Conservation (phyloP, 2,797 vertebrate species). For the Eospalax fontanierii region DNA sequence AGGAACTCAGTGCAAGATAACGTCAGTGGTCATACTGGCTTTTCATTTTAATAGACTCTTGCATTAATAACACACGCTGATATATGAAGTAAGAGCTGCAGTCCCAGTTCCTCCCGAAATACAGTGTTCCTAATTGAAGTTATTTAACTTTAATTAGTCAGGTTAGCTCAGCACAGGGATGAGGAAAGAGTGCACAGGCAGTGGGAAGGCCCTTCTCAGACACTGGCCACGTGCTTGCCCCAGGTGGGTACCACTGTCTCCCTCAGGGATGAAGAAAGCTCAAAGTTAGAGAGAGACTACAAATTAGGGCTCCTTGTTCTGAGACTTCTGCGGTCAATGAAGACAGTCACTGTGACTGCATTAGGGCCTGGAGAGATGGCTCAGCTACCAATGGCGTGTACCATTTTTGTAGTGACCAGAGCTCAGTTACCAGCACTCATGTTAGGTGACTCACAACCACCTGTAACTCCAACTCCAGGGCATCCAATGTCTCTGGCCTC, state of each 20-base stretch:
- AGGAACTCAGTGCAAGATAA: slow-evolving; percentile 81
- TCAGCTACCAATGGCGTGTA: not conserved
- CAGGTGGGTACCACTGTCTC: not conserved
- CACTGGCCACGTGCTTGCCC: not conserved
- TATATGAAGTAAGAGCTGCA: not conserved
- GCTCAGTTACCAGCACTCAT: not conserved
- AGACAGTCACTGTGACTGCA: not conserved
- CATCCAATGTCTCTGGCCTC: not conserved
- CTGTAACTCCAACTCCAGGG: not conserved
- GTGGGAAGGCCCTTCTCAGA: not conserved
- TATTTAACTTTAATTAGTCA: slow-evolving; percentile 1
- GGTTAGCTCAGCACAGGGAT: not conserved
- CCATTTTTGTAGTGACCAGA: not conserved
- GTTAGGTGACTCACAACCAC: not conserved
- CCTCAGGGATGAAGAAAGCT: not conserved
- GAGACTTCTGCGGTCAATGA: rapidly evolving
- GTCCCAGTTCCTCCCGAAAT: not conserved
- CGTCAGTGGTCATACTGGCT: slow-evolving; percentile 69
- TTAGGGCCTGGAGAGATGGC: not conserved
- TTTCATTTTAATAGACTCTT: slow-evolving; percentile 84
- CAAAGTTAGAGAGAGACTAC: not conserved
- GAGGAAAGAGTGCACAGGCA: not conserved
- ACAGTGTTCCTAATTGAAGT: slow-evolving; percentile 35
- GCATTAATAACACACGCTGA: slow-evolving; percentile 58
- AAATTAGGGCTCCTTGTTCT: not conserved